Base-by-base conservation (phyloP, 2,797 vertebrate genomes). In the Saxicola maurus region DNA sequence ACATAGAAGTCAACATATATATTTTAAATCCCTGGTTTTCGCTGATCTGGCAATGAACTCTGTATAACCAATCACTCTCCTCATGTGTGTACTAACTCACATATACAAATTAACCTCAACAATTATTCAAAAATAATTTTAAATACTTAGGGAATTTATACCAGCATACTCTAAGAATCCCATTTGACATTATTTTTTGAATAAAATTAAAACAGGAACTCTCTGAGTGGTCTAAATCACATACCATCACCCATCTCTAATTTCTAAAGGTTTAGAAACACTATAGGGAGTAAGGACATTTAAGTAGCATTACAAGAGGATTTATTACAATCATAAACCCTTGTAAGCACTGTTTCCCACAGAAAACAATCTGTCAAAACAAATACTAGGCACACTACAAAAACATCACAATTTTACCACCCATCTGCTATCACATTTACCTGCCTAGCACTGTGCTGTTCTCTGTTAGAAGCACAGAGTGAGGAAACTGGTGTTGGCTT, bases 401-500 rank as follows among this genome's bases (percentile, higher is more conserved):
- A 67, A 90, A 38, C 56, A 89, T 23, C 64, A 88, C 45, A 35
- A 35, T 71, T 79, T 57, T 60, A 80, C 46, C 48, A 91, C 17
- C 31, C 68, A 64, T 71, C 59, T 79, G 45, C 75, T 78, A 8
- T 20, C 24, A 93, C 67, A 19, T 98, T 97, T 96, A 97, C 94
- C 96, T 97, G 96, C 96, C 96, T 96, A 96, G 91, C 89, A 87
- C 84, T 68, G 75, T 95, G 95, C 27, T 81, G 93, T 59, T 98
- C 97, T 96, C 96, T 98, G 96, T 96, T 96, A 64, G 96, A 96
- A 93, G 95, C 19, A 74, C 95, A 96, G 94, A 98, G 74, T 96
- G 96, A 97, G 16, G 97, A 97, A 95, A 95, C 95, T 11, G 72
- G 95, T 85, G 97, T 77, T 61, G 94, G 97, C 98, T 98, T 98